Conservation (phyloP, 64 coral and sea anemone species). For the Montipora sp. region DNA sequence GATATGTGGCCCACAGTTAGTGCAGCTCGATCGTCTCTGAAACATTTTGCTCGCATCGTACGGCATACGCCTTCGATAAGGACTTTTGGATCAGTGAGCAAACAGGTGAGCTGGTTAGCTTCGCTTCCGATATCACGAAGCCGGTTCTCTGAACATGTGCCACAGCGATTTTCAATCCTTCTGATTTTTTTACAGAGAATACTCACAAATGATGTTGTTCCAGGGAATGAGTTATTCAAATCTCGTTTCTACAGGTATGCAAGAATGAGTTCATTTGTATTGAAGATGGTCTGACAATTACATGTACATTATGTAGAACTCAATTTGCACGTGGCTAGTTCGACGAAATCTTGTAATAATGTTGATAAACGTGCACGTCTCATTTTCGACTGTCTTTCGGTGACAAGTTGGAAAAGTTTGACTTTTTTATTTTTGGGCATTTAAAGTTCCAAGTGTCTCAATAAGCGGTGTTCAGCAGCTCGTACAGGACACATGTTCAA, state of each 20-base stretch:
- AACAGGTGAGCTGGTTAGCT: not conserved
- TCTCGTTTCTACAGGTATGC: conserved; percentile 45
- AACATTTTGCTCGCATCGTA: conserved; percentile 28
- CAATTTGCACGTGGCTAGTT: conserved; percentile 33
- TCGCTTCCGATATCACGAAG: too few species aligned
- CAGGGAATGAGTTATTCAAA: conserved; percentile 5
- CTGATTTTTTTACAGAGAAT: conserved; percentile 11
- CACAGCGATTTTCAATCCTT: not conserved
- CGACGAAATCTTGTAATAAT: not conserved
- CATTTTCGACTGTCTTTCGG: not conserved
- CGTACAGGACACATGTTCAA: too few species aligned
- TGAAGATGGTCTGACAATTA: not conserved
- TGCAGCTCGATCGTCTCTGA: conserved; percentile 34
- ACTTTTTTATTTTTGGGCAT: not conserved
- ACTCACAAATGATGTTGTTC: conserved; percentile 15
- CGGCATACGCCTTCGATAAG: not conserved
- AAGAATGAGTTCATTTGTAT: not conserved
- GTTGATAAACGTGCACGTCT: not conserved
- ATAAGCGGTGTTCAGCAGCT: too few species aligned
- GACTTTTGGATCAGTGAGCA: conserved; percentile 19
- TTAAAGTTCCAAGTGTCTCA: too few species aligned
- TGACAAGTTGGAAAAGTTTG: not conserved
- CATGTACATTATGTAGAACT: not conserved
- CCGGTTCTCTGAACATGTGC: not conserved
- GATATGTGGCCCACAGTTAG: conserved; percentile 50